phyloP scores from a whole-genome alignment of 2,113 vertebrate species.

The Myrmecophaga tridactyla region DNA sequence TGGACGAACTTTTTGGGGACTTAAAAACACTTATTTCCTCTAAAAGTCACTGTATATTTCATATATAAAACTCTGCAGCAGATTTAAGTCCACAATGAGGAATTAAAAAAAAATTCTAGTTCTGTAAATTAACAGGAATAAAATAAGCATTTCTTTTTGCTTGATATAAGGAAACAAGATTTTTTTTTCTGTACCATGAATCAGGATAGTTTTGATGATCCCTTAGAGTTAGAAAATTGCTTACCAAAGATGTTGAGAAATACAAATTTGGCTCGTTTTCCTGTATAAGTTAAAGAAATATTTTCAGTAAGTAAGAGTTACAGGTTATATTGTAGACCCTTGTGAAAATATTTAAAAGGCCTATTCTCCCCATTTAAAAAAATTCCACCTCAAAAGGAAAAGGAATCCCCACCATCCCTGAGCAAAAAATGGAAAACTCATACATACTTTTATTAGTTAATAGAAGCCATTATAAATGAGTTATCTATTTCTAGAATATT shows the following conservation, averaged over 20 bases:
- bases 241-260: constrained; percentile 69
- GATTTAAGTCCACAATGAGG: constrained; percentile 10
- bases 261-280: constrained; percentile 61
- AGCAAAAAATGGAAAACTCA: too few species aligned
- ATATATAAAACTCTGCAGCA: constrained; percentile 71
- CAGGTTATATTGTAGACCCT: constrained; percentile 32
- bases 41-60: constrained; percentile 71
- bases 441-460: too few species aligned
- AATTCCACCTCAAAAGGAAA: constrained; percentile 19
- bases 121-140: constrained; percentile 60
- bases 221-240: constrained; percentile 57
- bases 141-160: constrained; percentile 46
- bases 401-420: too few species aligned
- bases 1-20: constrained; percentile 60
- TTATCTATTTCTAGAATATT: too few species aligned
- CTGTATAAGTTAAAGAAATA: constrained; percentile 58
- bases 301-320: constrained; percentile 36
- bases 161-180: constrained; percentile 45
- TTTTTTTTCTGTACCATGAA: not conserved
- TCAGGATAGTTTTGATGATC: constrained; percentile 55
- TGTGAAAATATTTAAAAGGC: constrained; percentile 33
- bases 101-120: constrained; percentile 22
- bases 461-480: too few species aligned
- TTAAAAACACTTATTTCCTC: constrained; percentile 73
- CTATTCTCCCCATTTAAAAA: constrained; percentile 56